Base-by-base conservation (phyloP, 1,140 invertebrate genomes). In the Ceratitis capitata region DNA sequence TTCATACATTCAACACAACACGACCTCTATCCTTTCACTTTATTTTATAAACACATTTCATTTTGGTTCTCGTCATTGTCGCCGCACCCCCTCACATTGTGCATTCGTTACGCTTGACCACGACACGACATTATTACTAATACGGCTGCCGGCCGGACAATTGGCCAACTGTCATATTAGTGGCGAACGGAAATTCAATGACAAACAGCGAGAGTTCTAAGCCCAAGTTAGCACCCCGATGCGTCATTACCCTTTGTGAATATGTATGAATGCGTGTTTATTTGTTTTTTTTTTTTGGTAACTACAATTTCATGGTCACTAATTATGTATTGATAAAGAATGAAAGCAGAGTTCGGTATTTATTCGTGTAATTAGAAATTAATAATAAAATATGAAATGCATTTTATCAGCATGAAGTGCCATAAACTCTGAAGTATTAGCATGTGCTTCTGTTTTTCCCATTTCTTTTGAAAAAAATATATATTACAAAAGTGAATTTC, bases 291-390 rank as follows among this genome's bases (percentile, higher is more conserved):
- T 56, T 69, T 39, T 19, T 12, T 29, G 64, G 64, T 42, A n/a
- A 39, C 35, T 19, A 26, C 39, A 69, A 69, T 69, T 35, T 69
- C 16, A 69, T 69, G 64, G 29, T n/a, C 14, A 69, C 64, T 39
- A 69, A 69, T 42, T 69, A 14, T 32, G 64, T n/a, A 69, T 69
- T 69, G 64, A 69, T 69, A 26, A 19, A 69, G 64, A 32, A 32
- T 35, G 19, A n/a, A 26, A 2, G n/a, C 35, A 39, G 35, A 69
- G 39, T 29, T 69, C 35, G 26, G 32, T 26, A 69, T 35, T 42
- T 69, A 69, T 39, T 69, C 64, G n/a, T 69, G 64, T 39, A 69
- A 69, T 69, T 69, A 69, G 64, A 39, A 39, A 69, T 39, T 69
- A 69, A 69, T 69, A 69, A 0, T 0, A 32, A 69, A 69, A 35